Evolutionary conservation across 1,140 invertebrate species (phyloP).

Genomic region (Tribolium castaneum): DNA sequence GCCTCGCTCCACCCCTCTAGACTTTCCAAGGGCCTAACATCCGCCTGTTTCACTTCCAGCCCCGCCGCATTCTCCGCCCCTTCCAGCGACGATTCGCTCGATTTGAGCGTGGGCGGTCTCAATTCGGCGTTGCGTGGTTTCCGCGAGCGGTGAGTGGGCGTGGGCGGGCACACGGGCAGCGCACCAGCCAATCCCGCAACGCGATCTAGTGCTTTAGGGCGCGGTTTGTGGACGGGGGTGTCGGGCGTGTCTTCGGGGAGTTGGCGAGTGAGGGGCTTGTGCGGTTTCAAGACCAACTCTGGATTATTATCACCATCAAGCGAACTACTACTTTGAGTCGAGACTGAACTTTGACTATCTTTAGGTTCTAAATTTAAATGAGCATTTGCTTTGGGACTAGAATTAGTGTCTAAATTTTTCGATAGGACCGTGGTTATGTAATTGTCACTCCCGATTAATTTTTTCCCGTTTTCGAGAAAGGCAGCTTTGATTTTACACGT

Average conservation of each 20-base stretch:
- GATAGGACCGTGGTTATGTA: constrained; percentile 72
- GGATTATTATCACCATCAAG: constrained; percentile 47
- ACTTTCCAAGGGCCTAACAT: constrained; percentile 58
- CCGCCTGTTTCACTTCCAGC: constrained; percentile 61
- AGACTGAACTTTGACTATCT: constrained; percentile 59
- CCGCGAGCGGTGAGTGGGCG: constrained; percentile 83
- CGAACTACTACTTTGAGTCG: constrained; percentile 55
- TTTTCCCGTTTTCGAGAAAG: constrained; percentile 67
- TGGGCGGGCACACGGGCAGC: constrained; percentile 76
- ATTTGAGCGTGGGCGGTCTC: constrained; percentile 64
- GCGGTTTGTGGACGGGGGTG: constrained; percentile 49
- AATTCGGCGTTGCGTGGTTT: constrained; percentile 68
- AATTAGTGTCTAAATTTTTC: constrained; percentile 65
- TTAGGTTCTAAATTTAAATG: constrained; percentile 56
- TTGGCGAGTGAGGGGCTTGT: constrained; percentile 70
- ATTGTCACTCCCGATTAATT: constrained; percentile 75
- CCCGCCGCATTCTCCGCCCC: constrained; percentile 62
- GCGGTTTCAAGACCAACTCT: constrained; percentile 64
- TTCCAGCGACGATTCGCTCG: constrained; percentile 53
- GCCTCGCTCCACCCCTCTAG: constrained; percentile 44
- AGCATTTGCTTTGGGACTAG: constrained; percentile 62
- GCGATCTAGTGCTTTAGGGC: constrained; percentile 68
- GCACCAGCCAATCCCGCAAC: constrained; percentile 63
- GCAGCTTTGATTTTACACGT: constrained; percentile 66
- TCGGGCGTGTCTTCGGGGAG: constrained; percentile 37